phyloP scores from a whole-genome alignment of 2,888 invertebrate genomes.

The Agonopterix subpropinquella region DNA sequence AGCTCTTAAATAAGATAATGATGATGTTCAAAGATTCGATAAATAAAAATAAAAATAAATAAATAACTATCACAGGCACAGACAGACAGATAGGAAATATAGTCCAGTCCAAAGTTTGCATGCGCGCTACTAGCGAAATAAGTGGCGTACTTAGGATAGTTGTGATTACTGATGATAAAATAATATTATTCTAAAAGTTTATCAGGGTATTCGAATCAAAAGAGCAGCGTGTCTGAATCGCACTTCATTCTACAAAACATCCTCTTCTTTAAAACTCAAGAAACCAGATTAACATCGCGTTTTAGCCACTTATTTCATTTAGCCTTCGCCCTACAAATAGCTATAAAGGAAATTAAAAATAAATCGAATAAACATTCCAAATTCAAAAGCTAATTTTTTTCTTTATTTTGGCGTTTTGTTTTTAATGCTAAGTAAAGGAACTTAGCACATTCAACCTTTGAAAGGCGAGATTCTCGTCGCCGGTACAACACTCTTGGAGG shows the following conservation, averaged over 20 bases:
- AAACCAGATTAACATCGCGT: constrained; percentile 1
- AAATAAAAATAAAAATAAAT: too few species aligned
- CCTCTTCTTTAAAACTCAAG: background rate
- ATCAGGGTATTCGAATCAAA: too few species aligned
- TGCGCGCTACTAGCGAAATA: too few species aligned
- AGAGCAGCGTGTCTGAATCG: constrained; percentile 3
- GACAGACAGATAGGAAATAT: too few species aligned
- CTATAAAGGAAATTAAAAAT: constrained; percentile 14
- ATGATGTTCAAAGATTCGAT: too few species aligned
- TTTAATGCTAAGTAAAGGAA: constrained; percentile 9
- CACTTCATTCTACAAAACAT: constrained; percentile 7
- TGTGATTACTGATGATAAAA: too few species aligned
- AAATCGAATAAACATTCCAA: constrained; percentile 21
- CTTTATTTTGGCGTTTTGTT: constrained; percentile 11
- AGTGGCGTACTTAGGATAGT: too few species aligned
- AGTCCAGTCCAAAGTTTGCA: too few species aligned
- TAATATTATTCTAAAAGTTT: too few species aligned
- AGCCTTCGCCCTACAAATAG: constrained; percentile 11
- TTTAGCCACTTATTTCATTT: constrained; percentile 52
- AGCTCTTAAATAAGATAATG: too few species aligned
- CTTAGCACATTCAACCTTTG: constrained; percentile 6
- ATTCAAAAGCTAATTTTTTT: constrained; percentile 21
- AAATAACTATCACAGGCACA: too few species aligned
- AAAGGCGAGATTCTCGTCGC: constrained; percentile 60
- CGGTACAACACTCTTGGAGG: constrained; percentile 31